Base-by-base conservation (phyloP, 2,113 vertebrate species). In the Micronisus gabar region DNA sequence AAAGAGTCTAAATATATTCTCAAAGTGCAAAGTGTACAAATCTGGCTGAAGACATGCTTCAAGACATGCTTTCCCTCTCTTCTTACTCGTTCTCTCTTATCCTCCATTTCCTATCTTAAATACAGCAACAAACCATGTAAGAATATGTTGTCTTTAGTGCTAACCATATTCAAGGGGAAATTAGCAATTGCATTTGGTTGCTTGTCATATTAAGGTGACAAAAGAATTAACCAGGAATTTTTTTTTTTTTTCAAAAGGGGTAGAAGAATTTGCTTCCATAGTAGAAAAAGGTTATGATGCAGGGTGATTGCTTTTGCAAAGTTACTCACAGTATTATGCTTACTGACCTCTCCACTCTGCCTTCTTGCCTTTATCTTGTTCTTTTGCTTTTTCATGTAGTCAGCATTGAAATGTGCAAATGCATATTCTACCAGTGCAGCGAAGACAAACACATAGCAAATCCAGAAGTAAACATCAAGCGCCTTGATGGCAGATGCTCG, bases 361-460 rank as follows among this genome's bases (percentile, higher is more conserved):
- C 99, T 99, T 65, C 96, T 98, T 20, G 98, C 98, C 96, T 99
- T 99, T 93, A 98, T 97, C 95, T 99, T 99, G 97, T 98, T 99
- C 95, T 99, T 99, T 52, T 99, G 99, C 96, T 99, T 99, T 96
- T 99, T 99, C 95, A 99, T 98, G 98, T 99, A 99, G 98, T 99
- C 99, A 0, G 99, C 99, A 4, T 99, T 99, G 98, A 99, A 99
- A 97, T 99, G 99, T 30, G 99, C 99, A 41, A 99, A 99, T 66
- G 99, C 99, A 0, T 99, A 99, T 94, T 99, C 99, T 20, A 99
- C 99, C 95, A 99, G 97, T 0, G 99, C 99, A 1, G 99, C 99
- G 1, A 99, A 99, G 91, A 99, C 99, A 67, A 99, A 99, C 56
- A 99, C 99, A 0, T 99, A 99, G 93, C 99, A 99, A 97, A 99